A percentile compares a stretch with the other conserved stretches of the same genome.
Evolutionary conservation across 2,888 invertebrate species (phyloP).

Genomic region (Ectemnius cavifrons): DNA sequence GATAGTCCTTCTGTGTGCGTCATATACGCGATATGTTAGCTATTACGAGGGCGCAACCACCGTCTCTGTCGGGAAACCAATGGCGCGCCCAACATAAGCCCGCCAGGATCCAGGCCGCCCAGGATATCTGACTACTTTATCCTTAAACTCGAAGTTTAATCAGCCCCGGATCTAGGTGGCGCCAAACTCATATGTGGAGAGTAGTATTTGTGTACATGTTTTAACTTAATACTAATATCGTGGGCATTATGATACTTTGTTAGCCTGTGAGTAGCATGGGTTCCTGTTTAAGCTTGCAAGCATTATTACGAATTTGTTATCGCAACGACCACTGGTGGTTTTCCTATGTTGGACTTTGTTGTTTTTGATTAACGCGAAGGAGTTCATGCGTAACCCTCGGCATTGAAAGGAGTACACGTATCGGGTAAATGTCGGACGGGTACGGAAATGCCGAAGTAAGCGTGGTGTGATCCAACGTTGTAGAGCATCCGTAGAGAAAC

Average conservation of each 20-base stretch:
- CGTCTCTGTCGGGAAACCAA: background rate
- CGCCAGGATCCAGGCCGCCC: slow-evolving; percentile 22
- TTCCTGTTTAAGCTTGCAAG: background rate
- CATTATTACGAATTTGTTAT: no score
- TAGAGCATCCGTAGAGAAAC: slow-evolving; percentile 25
- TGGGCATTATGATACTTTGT: slow-evolving; percentile 1
- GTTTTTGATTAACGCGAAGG: slow-evolving; percentile 20
- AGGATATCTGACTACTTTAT: slow-evolving; percentile 51
- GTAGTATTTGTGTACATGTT: background rate
- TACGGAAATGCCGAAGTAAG: slow-evolving; percentile 43
- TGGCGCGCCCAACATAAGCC: slow-evolving; percentile 26
- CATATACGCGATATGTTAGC: slow-evolving; percentile 42
- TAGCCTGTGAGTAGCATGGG: background rate
- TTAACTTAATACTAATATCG: background rate
- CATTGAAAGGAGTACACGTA: slow-evolving; percentile 25
- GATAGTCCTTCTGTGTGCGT: slow-evolving; percentile 2
- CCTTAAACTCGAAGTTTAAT: slow-evolving; percentile 50
- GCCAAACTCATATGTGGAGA: slow-evolving; percentile 4
- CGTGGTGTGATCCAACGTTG: slow-evolving; percentile 44
- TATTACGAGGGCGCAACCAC: slow-evolving; percentile 36
- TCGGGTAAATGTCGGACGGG: background rate
- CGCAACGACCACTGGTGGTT: no score
- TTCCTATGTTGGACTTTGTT: no score
- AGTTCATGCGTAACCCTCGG: slow-evolving; percentile 37
- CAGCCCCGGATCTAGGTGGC: slow-evolving; percentile 37